phyloP scores from a whole-genome alignment of 2,797 vertebrate species.

The Chanos chanos region DNA sequence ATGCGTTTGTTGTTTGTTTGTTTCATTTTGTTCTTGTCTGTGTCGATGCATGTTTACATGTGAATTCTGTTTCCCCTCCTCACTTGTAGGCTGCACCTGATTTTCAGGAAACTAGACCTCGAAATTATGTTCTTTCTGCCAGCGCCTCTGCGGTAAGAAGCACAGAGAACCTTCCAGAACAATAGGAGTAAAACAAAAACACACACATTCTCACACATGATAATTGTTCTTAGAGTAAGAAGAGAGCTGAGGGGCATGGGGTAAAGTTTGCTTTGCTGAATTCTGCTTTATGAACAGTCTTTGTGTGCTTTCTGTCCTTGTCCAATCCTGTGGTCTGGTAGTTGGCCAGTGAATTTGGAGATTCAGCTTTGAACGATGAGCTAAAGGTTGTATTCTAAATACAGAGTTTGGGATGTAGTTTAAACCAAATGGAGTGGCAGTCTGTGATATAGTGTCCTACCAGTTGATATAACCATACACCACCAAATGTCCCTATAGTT shows the following conservation, averaged over 20 bases:
- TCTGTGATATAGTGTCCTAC: too few species aligned
- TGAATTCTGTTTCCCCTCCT: slow-evolving; percentile 63
- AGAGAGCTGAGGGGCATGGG: too few species aligned
- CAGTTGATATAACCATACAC: too few species aligned
- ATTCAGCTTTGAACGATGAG: slow-evolving; percentile 1
- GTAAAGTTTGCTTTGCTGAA: too few species aligned
- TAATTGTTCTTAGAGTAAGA: too few species aligned
- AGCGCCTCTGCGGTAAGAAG: slow-evolving; percentile 87
- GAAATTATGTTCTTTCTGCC: slow-evolving; percentile 90
- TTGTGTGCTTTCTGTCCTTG: too few species aligned
- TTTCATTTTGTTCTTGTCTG: slow-evolving; percentile 12
- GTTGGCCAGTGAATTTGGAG: slow-evolving; percentile 20
- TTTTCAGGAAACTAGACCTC: slow-evolving; percentile 91
- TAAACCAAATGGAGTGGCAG: too few species aligned
- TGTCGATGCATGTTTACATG: slow-evolving; percentile 50
- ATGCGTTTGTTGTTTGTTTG: slow-evolving; percentile 26
- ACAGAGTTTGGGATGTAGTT: background rate
- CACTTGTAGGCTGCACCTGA: slow-evolving; percentile 81
- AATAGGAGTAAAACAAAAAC: slow-evolving; percentile 15
- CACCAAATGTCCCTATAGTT: too few species aligned
- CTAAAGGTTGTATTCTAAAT: slow-evolving; percentile 12
- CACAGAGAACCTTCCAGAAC: slow-evolving; percentile 33
- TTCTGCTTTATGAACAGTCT: too few species aligned
- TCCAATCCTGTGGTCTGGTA: background rate
- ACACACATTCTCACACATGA: background rate